phyloP scores from a whole-genome alignment of 2,888 invertebrate genomes.

The Selenia dentaria region DNA sequence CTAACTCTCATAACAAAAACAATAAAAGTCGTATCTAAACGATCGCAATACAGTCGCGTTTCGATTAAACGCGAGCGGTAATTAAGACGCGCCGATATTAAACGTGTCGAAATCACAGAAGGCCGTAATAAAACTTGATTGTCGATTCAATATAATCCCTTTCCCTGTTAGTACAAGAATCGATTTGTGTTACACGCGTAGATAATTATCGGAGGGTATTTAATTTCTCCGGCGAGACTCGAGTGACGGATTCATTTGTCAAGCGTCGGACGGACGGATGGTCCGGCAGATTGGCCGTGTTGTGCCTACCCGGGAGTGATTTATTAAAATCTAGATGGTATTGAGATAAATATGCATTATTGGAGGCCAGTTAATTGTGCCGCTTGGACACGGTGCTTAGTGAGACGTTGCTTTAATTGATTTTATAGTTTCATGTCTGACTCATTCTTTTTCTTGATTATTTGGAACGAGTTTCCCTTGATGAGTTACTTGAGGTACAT shows the following conservation, averaged over 20 bases:
- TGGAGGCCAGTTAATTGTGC: conserved; percentile 49
- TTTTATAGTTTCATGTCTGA: conserved; percentile 21
- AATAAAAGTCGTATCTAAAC: conserved; percentile 8
- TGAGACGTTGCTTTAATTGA: conserved; percentile 31
- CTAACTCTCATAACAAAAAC: conserved; percentile 25
- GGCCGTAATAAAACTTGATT: conserved; percentile 31
- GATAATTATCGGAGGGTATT: conserved; percentile 58
- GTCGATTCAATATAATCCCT: conserved; percentile 42
- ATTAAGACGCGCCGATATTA: conserved; percentile 21
- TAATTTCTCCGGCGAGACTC: conserved; percentile 43
- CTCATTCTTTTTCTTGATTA: conserved; percentile 3
- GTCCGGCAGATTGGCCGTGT: conserved; percentile 52
- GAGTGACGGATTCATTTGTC: conserved; percentile 56
- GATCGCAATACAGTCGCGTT: not conserved
- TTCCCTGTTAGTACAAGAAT: conserved; percentile 34
- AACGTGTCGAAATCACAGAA: conserved; percentile 31
- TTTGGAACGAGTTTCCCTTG: conserved; percentile 19
- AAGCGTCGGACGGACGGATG: conserved; percentile 42
- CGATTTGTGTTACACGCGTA: conserved; percentile 39
- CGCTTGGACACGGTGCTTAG: conserved; percentile 42
- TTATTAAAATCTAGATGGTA: conserved; percentile 56
- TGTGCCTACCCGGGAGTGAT: conserved; percentile 48
- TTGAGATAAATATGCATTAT: conserved; percentile 54
- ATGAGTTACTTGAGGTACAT: conserved; percentile 12
- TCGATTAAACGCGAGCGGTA: conserved; percentile 7